Evolutionary conservation across 2,113 vertebrate species (phyloP).

Genomic region (Sander lucioperca): DNA sequence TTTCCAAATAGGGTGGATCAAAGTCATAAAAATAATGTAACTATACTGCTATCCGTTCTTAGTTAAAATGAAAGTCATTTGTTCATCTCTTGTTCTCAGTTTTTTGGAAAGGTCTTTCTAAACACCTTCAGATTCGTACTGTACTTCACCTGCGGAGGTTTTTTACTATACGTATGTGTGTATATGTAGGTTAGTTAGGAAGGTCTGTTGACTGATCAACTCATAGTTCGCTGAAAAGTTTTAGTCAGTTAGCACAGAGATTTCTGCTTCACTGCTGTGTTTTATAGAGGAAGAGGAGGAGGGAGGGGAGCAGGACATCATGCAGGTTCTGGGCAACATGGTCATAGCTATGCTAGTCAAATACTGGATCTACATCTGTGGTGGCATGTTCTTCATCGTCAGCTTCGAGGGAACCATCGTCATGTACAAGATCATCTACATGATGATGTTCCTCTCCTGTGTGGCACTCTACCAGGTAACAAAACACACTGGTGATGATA

Average conservation of each 20-base stretch:
- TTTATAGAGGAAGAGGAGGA: slow-evolving; percentile 81
- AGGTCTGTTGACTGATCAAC: not conserved
- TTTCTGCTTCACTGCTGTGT: slow-evolving; percentile 42
- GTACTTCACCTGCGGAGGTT: not conserved
- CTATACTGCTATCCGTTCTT: too few relatives aligned
- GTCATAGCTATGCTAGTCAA: slow-evolving; percentile 96
- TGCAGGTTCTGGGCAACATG: slow-evolving; percentile 94
- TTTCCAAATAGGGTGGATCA: too few relatives aligned
- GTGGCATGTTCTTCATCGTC: slow-evolving; percentile 99
- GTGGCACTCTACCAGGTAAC: slow-evolving; percentile 97
- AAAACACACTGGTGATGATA: not conserved
- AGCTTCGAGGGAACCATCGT: slow-evolving; percentile 96
- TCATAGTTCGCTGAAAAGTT: not conserved
- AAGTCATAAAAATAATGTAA: too few relatives aligned
- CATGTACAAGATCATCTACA: slow-evolving; percentile 99
- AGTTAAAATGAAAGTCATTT: not conserved
- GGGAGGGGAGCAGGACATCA: slow-evolving; percentile 89
- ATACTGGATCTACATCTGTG: slow-evolving; percentile 98
- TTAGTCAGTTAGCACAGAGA: not conserved
- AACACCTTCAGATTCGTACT: not conserved
- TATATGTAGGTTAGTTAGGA: not conserved
- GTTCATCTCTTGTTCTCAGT: not conserved
- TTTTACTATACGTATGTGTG: not conserved
- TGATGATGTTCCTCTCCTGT: slow-evolving; percentile 98
- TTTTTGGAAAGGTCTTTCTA: not conserved